phyloP scores from a whole-genome alignment of 2,888 invertebrate species.

The Trichopoda pennipes region DNA sequence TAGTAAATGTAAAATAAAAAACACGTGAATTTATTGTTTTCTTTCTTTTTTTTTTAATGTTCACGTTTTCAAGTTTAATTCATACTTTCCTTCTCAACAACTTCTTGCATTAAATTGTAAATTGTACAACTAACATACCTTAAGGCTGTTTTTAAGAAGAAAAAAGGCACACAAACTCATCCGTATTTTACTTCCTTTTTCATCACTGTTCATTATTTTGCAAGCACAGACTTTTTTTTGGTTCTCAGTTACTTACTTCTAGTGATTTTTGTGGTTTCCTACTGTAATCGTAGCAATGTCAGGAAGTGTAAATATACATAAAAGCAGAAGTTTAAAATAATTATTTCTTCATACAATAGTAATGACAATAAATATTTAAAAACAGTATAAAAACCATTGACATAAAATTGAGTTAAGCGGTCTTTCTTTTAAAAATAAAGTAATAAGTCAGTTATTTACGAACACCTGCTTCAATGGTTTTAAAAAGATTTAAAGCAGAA shows the following conservation, averaged over 20 bases:
- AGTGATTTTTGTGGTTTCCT: constrained; percentile 35
- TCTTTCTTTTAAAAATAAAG: no score
- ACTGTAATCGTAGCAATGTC: constrained; percentile 2
- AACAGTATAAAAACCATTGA: no score
- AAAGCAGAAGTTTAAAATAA: constrained; percentile 21
- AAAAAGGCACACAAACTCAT: background rate
- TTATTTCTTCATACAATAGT: background rate
- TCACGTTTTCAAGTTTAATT: constrained; percentile 63
- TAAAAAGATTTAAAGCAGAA: no score
- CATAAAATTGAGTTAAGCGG: no score
- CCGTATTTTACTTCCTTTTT: constrained; percentile 45
- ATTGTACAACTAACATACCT: constrained; percentile 66
- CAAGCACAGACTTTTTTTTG: constrained; percentile 23
- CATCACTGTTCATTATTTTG: constrained; percentile 57
- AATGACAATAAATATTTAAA: no score
- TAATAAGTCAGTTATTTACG: no score
- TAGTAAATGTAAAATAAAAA: constrained; percentile 14
- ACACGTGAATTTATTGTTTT: constrained; percentile 51
- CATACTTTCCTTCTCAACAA: constrained; percentile 50
- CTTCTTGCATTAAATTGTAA: constrained; percentile 65
- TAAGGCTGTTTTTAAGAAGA: constrained; percentile 50
- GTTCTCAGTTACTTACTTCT: background rate
- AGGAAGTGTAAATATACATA: background rate
- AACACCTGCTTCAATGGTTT: no score
- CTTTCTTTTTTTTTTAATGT: constrained; percentile 12